phyloP scores from a whole-genome alignment of 2,797 vertebrate genomes.

The Cirrhinus molitorella region DNA sequence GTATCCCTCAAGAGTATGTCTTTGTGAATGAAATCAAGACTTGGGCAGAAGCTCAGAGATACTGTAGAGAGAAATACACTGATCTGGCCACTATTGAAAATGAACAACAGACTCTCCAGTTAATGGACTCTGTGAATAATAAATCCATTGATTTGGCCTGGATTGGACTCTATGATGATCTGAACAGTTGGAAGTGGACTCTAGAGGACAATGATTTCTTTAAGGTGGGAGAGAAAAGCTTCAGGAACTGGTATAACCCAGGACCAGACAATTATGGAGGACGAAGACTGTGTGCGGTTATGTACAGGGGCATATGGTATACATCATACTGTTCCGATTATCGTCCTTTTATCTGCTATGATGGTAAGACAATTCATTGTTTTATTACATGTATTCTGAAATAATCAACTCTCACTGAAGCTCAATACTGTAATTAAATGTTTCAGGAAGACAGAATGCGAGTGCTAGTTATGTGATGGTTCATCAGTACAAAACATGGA shows the following conservation, averaged over 20 bases:
- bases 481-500: conserved; percentile 3
- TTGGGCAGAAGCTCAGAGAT: too few relatives aligned
- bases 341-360: conserved; percentile 6
- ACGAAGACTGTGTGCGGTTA: not conserved
- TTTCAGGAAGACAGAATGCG: conserved; percentile 30
- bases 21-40: too few relatives aligned
- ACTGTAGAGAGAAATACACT: not conserved
- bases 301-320: not conserved
- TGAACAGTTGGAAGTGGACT: conserved; percentile 62
- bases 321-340: fast-evolving
- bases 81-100: conserved; percentile 37
- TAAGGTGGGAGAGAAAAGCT: not conserved
- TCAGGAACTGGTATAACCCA: conserved; percentile 32
- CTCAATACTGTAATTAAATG: not conserved
- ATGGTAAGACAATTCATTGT: not conserved
- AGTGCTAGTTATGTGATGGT: conserved; percentile 13
- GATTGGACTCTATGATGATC: conserved; percentile 65
- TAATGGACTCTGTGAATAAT: conserved; percentile 18
- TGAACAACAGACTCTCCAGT: not conserved
- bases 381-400: too few relatives aligned
- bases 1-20: too few relatives aligned
- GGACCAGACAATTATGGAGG: not conserved
- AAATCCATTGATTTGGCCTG: conserved; percentile 38
- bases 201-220: conserved; percentile 12
- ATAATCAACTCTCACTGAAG: not conserved